Evolutionary conservation across 2,797 vertebrate species (phyloP).

Genomic region (Neostethus bicornis): DNA sequence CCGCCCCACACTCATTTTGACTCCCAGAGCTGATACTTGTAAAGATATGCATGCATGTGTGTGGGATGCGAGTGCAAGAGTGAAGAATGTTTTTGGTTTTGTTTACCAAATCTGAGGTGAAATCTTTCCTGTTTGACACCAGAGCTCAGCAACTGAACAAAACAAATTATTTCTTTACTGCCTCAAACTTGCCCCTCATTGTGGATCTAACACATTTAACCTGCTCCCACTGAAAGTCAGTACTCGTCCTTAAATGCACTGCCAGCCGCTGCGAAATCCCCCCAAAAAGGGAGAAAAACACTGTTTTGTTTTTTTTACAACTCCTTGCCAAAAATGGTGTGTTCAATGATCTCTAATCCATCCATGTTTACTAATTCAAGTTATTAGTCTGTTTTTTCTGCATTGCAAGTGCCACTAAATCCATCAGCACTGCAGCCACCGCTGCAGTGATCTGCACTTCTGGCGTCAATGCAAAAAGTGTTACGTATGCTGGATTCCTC

Average conservation of each 20-base stretch:
- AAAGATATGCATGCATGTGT: conserved; percentile 71
- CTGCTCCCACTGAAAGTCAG: conserved; percentile 30
- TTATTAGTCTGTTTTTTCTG: conserved; percentile 23
- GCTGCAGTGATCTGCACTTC: conserved; percentile 4
- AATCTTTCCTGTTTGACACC: conserved; percentile 27
- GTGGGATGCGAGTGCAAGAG: conserved; percentile 43
- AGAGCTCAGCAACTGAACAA: conserved; percentile 42
- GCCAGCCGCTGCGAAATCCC: conserved; percentile 54
- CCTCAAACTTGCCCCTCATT: conserved; percentile 28
- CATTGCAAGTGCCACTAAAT: conserved; percentile 57
- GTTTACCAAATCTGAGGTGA: conserved; percentile 33
- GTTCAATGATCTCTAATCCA: conserved; percentile 10
- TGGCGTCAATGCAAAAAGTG: conserved; percentile 34
- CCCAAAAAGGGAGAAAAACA: conserved; percentile 12
- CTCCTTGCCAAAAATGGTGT: conserved; percentile 40
- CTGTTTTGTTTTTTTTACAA: conserved; percentile 24
- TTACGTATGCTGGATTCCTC: conserved; percentile 62
- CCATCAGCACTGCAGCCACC: conserved; percentile 27
- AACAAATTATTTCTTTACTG: conserved; percentile 53
- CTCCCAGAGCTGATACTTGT: conserved; percentile 55
- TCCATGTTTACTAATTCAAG: conserved; percentile 40
- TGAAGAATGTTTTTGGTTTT: conserved; percentile 20
- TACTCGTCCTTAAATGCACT: conserved; percentile 56
- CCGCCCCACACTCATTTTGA: conserved; percentile 42
- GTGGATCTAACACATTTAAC: conserved; percentile 18